These are phyloP conservation scores for Glaucidium brasilianum DNA, from an alignment of 2,113 vertebrate genomes.

Conservation along the genomic window DNA sequence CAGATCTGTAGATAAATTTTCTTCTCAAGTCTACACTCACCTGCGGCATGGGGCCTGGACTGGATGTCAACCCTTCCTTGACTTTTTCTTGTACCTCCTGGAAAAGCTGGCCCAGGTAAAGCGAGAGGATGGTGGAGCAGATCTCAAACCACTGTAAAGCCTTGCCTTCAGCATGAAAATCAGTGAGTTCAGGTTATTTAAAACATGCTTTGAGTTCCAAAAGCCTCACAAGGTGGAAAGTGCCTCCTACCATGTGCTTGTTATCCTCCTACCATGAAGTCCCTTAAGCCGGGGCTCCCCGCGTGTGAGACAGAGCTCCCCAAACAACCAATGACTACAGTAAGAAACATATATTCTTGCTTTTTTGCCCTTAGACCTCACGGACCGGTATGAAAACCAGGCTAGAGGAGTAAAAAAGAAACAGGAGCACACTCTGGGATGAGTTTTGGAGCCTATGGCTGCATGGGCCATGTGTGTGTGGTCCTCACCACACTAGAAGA, in stretches of 20 bases:
- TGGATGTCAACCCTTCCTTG: background rate
- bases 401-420: background rate
- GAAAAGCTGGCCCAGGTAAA: background rate
- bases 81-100: background rate
- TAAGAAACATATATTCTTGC: accelerated
- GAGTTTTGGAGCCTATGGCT: background rate
- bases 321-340: accelerated
- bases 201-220: background rate
- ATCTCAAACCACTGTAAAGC: background rate
- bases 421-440: background rate
- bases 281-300: background rate
- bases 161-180: background rate
- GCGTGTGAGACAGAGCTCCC: accelerated
- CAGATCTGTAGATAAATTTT: background rate
- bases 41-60: too few relatives aligned
- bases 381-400: background rate
- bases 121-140: background rate
- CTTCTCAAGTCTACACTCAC: background rate
- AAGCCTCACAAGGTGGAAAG: background rate
- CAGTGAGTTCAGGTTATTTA: background rate
- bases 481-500: background rate
- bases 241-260: background rate
- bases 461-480: background rate
- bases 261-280: background rate
- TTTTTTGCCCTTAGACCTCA: background rate